phyloP scores from a whole-genome alignment of 2,888 invertebrate genomes.

The Netelia virgata region DNA sequence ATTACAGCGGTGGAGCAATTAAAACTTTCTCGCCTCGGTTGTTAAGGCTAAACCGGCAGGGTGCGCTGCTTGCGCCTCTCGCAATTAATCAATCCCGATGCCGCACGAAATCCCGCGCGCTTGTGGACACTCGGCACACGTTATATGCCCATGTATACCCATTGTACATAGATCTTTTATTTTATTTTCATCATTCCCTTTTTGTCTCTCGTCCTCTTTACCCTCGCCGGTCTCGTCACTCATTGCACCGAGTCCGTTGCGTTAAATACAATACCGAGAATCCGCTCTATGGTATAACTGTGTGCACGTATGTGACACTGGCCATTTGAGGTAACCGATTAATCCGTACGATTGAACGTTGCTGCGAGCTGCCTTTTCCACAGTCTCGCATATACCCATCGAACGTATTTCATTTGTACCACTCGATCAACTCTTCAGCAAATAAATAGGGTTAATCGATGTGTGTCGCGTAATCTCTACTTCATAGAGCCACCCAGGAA shows the following conservation, averaged over 20 bases:
- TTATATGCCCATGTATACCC: slow-evolving; percentile 59
- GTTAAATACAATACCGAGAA: slow-evolving; percentile 29
- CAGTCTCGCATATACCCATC: slow-evolving; percentile 1
- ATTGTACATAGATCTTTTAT: slow-evolving; percentile 48
- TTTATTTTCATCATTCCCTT: slow-evolving; percentile 24
- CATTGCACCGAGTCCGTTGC: slow-evolving; percentile 22
- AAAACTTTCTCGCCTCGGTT: slow-evolving; percentile 77
- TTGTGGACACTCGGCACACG: slow-evolving; percentile 63
- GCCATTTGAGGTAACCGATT: slow-evolving; percentile 51
- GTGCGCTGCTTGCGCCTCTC: slow-evolving; percentile 51
- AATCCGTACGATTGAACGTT: slow-evolving; percentile 47
- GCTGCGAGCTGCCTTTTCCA: slow-evolving; percentile 2
- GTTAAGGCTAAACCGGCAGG: slow-evolving; percentile 69
- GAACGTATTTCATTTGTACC: slow-evolving; percentile 54
- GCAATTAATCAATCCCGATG: slow-evolving; percentile 70
- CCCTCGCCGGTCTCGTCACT: slow-evolving; percentile 1
- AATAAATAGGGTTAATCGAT: slow-evolving; percentile 46
- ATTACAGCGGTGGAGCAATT: slow-evolving; percentile 74
- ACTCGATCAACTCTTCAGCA: slow-evolving; percentile 34
- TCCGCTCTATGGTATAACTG: neutral
- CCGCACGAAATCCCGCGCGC: slow-evolving; percentile 40
- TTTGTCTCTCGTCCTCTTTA: slow-evolving; percentile 49
- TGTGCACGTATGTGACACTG: neutral
- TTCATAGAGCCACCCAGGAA: neutral
- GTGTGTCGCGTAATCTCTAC: slow-evolving; percentile 5